phyloP scores from a whole-genome alignment of 2,888 invertebrate genomes.

The Timema podura region DNA sequence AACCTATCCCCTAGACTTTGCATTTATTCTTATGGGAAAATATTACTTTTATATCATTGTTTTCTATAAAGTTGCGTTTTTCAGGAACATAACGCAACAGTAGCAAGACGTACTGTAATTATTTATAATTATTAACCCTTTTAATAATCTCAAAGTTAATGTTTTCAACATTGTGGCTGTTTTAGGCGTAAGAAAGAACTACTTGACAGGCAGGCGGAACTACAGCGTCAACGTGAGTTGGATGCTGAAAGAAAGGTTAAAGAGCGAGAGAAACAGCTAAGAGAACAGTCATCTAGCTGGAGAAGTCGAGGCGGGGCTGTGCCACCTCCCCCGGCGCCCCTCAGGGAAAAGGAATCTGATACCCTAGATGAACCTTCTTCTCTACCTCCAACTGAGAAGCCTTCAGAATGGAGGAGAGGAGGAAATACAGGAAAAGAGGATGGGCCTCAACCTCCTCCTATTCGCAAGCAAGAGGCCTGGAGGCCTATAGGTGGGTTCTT shows the following conservation, averaged over 20 bases:
- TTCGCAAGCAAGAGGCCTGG: slow-evolving; percentile 4
- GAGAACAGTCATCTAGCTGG: slow-evolving; percentile 31
- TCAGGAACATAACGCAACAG: no score
- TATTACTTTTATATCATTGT: no score
- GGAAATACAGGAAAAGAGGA: slow-evolving; percentile 16
- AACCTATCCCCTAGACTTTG: no score
- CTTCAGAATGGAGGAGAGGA: background rate
- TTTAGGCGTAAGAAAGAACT: slow-evolving; percentile 61
- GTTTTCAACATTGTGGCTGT: slow-evolving; percentile 15
- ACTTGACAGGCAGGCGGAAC: slow-evolving; percentile 61
- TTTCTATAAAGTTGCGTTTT: no score
- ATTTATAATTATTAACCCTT: no score
- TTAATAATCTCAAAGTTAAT: no score
- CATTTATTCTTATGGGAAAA: no score
- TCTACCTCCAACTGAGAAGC: background rate
- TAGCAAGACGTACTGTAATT: no score
- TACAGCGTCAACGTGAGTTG: slow-evolving; percentile 64
- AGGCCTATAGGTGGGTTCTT: background rate
- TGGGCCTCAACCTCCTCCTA: slow-evolving; percentile 5
- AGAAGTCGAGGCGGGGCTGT: slow-evolving; percentile 20
- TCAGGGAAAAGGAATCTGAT: slow-evolving; percentile 10
- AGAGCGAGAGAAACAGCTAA: slow-evolving; percentile 40
- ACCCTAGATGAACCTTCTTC: background rate
- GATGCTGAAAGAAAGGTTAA: slow-evolving; percentile 53
- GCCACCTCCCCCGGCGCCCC: slow-evolving; percentile 18